These are phyloP conservation scores for Loriculus beryllinus DNA, from an alignment of 2,797 vertebrate genomes.

Conservation along the genomic window DNA sequence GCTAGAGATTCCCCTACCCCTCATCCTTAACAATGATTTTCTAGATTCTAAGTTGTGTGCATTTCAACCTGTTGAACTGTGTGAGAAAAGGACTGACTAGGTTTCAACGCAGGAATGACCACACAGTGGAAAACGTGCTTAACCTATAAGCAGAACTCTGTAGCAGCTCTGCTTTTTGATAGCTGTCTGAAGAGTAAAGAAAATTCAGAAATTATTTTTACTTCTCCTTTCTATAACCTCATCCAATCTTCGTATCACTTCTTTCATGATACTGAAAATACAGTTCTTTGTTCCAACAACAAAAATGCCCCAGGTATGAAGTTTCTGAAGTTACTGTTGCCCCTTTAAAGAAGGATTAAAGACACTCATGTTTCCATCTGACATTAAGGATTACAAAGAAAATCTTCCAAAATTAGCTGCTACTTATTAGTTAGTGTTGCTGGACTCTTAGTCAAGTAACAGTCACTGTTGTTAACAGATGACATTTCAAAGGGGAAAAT, in stretches of 20 bases:
- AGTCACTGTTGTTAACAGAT: not conserved
- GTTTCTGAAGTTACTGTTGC: not conserved
- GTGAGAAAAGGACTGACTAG: not conserved
- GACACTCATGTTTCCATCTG: not conserved
- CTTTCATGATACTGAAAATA: not conserved
- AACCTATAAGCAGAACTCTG: not conserved
- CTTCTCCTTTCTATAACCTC: not conserved
- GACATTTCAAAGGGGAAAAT: not conserved
- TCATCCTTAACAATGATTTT: not conserved
- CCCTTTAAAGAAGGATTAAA: not conserved
- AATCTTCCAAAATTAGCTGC: not conserved
- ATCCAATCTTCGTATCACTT: not conserved
- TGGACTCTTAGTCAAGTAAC: not conserved
- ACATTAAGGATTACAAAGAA: not conserved
- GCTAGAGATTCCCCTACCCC: not conserved
- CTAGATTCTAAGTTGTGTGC: not conserved
- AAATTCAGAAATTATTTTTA: not conserved
- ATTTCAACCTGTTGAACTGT: not conserved
- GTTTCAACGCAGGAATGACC: not conserved
- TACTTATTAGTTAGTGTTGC: not conserved
- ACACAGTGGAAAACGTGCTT: not conserved
- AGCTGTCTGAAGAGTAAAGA: not conserved
- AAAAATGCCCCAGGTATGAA: not conserved
- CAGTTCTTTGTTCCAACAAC: not conserved
- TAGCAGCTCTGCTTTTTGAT: not conserved